Conservation (phyloP, 2,113 vertebrate species). For the Macheiramphus alcinus region DNA sequence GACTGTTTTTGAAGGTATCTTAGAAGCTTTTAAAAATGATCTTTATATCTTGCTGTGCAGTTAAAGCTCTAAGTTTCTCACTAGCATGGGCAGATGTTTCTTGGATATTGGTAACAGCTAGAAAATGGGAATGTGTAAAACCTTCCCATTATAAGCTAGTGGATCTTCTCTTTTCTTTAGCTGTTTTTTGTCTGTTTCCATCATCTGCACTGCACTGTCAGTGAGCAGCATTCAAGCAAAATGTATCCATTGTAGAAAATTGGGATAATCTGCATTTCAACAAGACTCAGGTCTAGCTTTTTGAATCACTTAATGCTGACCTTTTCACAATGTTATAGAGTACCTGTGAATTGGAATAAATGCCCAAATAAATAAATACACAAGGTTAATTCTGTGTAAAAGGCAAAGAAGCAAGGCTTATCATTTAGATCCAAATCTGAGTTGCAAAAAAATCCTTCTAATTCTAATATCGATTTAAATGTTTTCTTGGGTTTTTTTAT, state of each 20-base stretch:
- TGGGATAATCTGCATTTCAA: neutral
- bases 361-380: neutral
- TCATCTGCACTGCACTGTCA: neutral
- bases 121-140: neutral
- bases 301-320: neutral
- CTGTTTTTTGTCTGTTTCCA: neutral
- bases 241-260: neutral
- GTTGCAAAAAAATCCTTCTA: neutral
- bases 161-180: neutral
- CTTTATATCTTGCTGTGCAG: slow-evolving; percentile 26
- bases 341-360: neutral
- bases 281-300: neutral
- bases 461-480: neutral
- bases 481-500: neutral
- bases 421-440: neutral
- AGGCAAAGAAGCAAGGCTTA: neutral
- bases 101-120: neutral
- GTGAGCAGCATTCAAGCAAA: neutral
- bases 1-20: slow-evolving; percentile 1
- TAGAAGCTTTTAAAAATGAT: slow-evolving; percentile 17
- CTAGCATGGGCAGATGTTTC: neutral
- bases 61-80: neutral
- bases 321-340: neutral
- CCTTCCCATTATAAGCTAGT: neutral
- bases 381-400: neutral